Evolutionary conservation across 2,113 vertebrate genomes (phyloP).

Genomic region (Toxotes jaculatrix): DNA sequence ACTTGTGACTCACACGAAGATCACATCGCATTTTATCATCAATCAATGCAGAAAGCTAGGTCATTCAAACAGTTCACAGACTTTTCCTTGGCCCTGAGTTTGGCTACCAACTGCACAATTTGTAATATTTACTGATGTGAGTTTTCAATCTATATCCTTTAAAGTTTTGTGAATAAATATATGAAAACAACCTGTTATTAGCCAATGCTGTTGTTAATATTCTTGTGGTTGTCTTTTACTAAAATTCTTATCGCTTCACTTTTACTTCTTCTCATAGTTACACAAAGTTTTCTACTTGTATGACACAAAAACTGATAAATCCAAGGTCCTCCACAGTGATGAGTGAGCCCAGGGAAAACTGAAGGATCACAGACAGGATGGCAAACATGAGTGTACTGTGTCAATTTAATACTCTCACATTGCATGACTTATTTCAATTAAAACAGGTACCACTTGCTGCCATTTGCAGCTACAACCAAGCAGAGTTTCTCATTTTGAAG

Average conservation of each 20-base stretch:
- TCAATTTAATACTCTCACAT: conserved; percentile 15
- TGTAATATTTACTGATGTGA: not conserved
- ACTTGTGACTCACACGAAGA: too few relatives aligned
- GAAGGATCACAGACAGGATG: not conserved
- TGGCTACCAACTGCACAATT: too few relatives aligned
- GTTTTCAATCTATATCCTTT: not conserved
- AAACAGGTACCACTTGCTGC: not conserved
- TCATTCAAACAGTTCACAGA: too few relatives aligned
- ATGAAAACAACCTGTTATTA: not conserved
- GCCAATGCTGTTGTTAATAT: not conserved
- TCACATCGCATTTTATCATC: too few relatives aligned
- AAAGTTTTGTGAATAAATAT: not conserved
- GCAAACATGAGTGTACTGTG: not conserved
- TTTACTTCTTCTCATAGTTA: not conserved
- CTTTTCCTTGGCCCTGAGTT: too few relatives aligned
- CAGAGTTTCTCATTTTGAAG: not conserved
- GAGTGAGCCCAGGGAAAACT: too few relatives aligned
- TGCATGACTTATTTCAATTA: not conserved
- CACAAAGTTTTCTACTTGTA: not conserved
- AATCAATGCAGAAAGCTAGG: too few relatives aligned
- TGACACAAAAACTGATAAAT: not conserved
- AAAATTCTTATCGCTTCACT: not conserved
- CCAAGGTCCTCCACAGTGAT: not conserved
- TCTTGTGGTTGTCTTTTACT: not conserved
- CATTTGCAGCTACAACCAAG: not conserved